Evolutionary conservation across 2,113 vertebrate genomes (phyloP), one percentile per base, ranked within the genome.

Genomic region (Fukomys damarensis): DNA sequence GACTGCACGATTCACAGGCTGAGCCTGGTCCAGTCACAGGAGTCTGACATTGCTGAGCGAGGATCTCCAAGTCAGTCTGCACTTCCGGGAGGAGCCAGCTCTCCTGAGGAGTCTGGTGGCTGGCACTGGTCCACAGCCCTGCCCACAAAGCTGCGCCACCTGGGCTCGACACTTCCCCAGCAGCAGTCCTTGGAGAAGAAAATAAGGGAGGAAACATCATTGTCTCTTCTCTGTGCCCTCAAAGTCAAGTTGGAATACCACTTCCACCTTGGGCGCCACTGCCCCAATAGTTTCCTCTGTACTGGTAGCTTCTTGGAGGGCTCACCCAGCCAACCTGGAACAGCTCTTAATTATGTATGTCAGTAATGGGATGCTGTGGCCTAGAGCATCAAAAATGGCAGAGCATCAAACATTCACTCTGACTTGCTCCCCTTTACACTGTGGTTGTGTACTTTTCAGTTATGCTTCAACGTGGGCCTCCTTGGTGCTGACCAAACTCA

Each of bases 1-100:
- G 0, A 43, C 1, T 38, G 72, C 58, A 38, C 46, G 56, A 81
- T 26, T 61, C 19, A 6, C 17, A 0, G 30, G 38, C 41, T 1
- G 32, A 93, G 86, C 43, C 83, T 91, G 46, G 46, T 56, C 87
- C 49, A 89, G 61, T 59, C 82, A 7, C 9, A 2, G 89, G 81
- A 81, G 86, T 43, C 65, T 65, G 86, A 94, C 30, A 0, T 41
- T 95, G 95, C 72, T 82, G 61, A 56, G 92, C 72, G 94, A 97
- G 86, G 20, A 59, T 95, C 84, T 90, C 20, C 0, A 82, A 84
- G 93, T 86, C 61, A 49, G 81, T 82, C 65, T 12, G 41, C 14
- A 17, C 84, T 89, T 0, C 1, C 61, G 59, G 89, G 56, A 97
- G 46, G 32, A 54, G 86, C 10, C 70, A 41, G 74, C 32, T 85